Conservation (phyloP, 2,113 vertebrate species). For the Loxodonta africana region DNA sequence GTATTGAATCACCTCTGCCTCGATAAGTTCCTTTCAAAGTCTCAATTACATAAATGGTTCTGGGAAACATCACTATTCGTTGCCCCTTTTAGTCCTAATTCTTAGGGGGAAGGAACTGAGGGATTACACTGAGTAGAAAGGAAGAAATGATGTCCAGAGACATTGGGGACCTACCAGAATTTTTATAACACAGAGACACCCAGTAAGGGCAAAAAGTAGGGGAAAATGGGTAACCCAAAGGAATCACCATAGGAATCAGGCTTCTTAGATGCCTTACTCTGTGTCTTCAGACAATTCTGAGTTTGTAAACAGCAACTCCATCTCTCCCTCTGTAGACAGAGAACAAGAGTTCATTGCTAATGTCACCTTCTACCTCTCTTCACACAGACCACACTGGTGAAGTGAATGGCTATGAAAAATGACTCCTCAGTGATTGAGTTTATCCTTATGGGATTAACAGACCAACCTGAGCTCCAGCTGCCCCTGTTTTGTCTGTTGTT, state of each 20-base stretch:
- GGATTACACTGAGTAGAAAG: too few species aligned
- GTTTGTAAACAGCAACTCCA: too few species aligned
- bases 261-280: too few species aligned
- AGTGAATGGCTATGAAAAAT: neutral
- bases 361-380: neutral
- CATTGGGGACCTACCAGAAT: too few species aligned
- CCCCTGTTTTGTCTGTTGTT: constrained; percentile 45
- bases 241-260: too few species aligned
- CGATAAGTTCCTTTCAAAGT: neutral
- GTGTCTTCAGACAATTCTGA: too few species aligned
- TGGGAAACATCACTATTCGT: neutral
- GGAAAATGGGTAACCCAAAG: too few species aligned
- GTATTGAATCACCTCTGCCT: neutral
- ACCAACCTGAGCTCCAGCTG: neutral
- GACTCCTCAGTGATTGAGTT: neutral
- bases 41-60: neutral
- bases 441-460: neutral
- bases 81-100: too few species aligned
- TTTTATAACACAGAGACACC: too few species aligned
- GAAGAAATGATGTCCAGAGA: neutral
- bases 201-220: too few species aligned
- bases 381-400: neutral
- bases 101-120: too few species aligned
- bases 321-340: too few species aligned
- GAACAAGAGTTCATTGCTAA: neutral